These are phyloP conservation scores for Pseudopleuronectes americanus DNA, from an alignment of 2,797 vertebrate species.

Conservation along the genomic window DNA sequence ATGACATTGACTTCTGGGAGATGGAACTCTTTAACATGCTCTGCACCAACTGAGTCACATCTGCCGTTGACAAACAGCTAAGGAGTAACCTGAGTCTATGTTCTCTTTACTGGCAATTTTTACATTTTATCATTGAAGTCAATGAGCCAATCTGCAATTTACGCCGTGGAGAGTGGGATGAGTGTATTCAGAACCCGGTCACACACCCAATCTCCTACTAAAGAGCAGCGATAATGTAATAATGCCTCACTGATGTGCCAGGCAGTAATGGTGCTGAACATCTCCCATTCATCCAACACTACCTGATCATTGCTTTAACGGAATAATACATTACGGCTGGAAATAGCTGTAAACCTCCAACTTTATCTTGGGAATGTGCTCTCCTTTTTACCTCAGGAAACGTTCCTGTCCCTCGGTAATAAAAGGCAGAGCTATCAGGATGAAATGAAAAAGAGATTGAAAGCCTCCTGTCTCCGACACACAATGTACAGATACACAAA, in stretches of 20 bases:
- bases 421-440: constrained; percentile 82
- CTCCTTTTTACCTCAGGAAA: constrained; percentile 83
- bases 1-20: constrained; percentile 84
- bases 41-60: constrained; percentile 86
- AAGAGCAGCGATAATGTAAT: constrained; percentile 96
- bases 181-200: constrained; percentile 96
- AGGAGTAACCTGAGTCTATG: constrained; percentile 90
- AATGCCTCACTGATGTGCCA: constrained; percentile 95
- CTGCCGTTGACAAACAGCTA: constrained; percentile 91
- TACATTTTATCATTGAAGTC: constrained; percentile 98
- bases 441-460: constrained; percentile 86
- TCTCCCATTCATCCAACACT: constrained; percentile 95
- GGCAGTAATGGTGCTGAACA: constrained; percentile 95
- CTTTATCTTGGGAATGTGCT: constrained; percentile 84
- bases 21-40: constrained; percentile 85
- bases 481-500: constrained; percentile 63
- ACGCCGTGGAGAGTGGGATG: constrained; percentile 93
- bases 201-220: constrained; percentile 95
- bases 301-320: constrained; percentile 94
- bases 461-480: constrained; percentile 79
- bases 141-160: constrained; percentile 97
- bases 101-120: constrained; percentile 93
- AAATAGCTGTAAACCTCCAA: constrained; percentile 87
- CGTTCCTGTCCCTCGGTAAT: constrained; percentile 77
- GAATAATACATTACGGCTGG: constrained; percentile 90